These are phyloP conservation scores for Trichomalopsis sarcophagae DNA, from an alignment of 1,140 invertebrate species.

Conservation along the genomic window DNA sequence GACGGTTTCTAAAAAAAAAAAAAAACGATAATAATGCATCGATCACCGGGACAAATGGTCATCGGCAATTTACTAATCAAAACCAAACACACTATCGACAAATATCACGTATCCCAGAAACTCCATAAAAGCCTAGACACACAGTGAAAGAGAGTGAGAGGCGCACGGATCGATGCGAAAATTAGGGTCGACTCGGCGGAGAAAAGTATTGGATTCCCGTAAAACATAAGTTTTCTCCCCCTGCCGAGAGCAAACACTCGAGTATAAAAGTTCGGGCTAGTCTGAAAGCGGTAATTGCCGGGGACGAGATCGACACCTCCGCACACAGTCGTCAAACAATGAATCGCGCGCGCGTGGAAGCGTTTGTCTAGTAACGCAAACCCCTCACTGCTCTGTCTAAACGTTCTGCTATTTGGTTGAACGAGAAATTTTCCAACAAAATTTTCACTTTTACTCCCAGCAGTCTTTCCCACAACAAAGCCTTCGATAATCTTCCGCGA, in stretches of 20 bases:
- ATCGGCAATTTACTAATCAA: constrained; percentile 42
- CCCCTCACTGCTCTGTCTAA: neutral
- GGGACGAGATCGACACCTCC: constrained; percentile 47
- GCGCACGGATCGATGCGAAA: constrained; percentile 40
- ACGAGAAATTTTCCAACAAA: neutral
- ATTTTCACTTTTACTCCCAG: neutral
- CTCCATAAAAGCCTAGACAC: neutral
- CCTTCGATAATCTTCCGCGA: neutral
- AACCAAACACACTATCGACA: constrained; percentile 15
- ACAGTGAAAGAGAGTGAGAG: neutral
- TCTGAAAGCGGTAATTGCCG: constrained; percentile 41
- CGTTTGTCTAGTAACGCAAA: constrained; percentile 43
- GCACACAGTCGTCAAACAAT: constrained; percentile 42
- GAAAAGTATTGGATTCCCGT: constrained; percentile 51
- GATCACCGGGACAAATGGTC: constrained; percentile 35
- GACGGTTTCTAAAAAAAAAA: neutral
- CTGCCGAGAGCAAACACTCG: constrained; percentile 36
- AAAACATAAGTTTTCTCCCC: constrained; percentile 49
- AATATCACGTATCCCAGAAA: constrained; percentile 38
- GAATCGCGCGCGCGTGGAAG: constrained; percentile 8
- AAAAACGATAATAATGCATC: neutral
- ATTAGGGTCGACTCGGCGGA: constrained; percentile 39
- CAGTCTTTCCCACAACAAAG: neutral
- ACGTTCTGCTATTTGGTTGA: neutral
- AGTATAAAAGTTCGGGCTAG: constrained; percentile 13